Evolutionary conservation across 1,140 invertebrate species (phyloP).

Genomic region (Dinoponera quadriceps): DNA sequence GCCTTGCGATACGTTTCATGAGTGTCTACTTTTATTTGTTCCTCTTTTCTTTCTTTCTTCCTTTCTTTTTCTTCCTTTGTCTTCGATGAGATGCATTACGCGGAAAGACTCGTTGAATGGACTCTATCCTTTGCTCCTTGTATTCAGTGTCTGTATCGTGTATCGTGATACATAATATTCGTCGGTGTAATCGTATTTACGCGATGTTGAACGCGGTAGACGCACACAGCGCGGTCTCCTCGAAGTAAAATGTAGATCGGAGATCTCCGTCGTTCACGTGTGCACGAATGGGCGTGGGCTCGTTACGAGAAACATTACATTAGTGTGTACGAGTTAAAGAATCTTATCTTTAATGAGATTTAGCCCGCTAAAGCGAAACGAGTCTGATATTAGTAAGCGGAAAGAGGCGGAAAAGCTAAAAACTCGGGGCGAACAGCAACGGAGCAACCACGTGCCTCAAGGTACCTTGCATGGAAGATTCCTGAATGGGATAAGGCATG

Average conservation of each 20-base stretch:
- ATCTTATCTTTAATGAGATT: conserved; percentile 60
- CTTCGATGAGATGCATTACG: conserved; percentile 28
- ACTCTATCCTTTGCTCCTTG: conserved; percentile 34
- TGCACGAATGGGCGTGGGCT: conserved; percentile 53
- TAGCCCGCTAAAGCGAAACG: conserved; percentile 44
- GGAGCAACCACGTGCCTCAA: conserved; percentile 51
- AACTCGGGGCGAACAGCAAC: conserved; percentile 42
- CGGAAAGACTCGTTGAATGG: conserved; percentile 28
- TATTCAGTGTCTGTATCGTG: conserved; percentile 33
- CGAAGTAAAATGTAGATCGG: conserved; percentile 34
- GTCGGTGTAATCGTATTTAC: conserved; percentile 7
- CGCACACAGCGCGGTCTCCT: conserved; percentile 2
- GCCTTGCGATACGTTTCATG: conserved; percentile 68
- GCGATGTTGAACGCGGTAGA: background rate
- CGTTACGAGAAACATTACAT: conserved; percentile 44
- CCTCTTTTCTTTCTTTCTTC: conserved; percentile 1
- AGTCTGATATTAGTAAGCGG: conserved; percentile 56
- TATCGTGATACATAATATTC: conserved; percentile 10
- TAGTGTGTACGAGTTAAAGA: conserved; percentile 38
- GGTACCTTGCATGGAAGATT: conserved; percentile 59
- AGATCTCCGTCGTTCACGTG: conserved; percentile 39
- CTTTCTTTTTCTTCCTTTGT: conserved; percentile 33
- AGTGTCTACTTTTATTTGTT: conserved; percentile 63
- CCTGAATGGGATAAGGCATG: conserved; percentile 55
- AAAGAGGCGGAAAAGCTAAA: conserved; percentile 55